Evolutionary conservation across 1,140 invertebrate species (phyloP), one percentile per base, ranked within the genome.

Genomic region (Adoxophyes honmai): DNA sequence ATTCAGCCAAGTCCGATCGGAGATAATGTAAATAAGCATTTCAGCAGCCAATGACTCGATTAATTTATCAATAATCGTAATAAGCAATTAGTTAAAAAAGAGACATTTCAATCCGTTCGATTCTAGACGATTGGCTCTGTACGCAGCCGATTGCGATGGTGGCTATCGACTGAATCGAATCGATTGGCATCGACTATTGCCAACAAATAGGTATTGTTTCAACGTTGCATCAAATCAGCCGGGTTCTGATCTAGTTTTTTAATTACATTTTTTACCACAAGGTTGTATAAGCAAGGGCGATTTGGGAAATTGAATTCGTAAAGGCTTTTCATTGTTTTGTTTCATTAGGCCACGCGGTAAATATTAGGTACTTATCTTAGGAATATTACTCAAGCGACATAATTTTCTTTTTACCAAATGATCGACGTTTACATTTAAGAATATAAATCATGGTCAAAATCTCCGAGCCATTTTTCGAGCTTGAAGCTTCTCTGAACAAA

Each of bases 221-320:
- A 75, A 68, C 64, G 62, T 73, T 62, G 64, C 61, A 66, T 51
- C 62, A 70, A 76, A 75, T 76, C 60, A 61, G 73, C 53, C 66
- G 66, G 59, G 69, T 69, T 67, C 76, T 71, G 76, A 75, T 81
- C 73, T 72, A 66, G 62, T 75, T 84, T 76, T 68, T 76, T 69
- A 77, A 74, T 75, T 77, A 62, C 55, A 57, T 52, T 37, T 55
- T 37, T 48, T 48, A 48, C n/a, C 53, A 28, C 21, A 55, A 55
- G 53, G 53, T 55, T 38, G 53, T 38, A 28, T 28, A 28, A 7
- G 51, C 28, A 52, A 52, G 34, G 33, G 51, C 51, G 51, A 21
- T 4, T 52, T 48, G 42, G 42, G 33, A 52, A 52, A 52, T 34
- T 52, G 18, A 33, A 52, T 35, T 28, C 14, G 51, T 35, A 14